Evolutionary conservation across 2,888 invertebrate species (phyloP), one percentile per base, ranked within the genome.

Genomic region (Cataglyphis altisquamis): DNA sequence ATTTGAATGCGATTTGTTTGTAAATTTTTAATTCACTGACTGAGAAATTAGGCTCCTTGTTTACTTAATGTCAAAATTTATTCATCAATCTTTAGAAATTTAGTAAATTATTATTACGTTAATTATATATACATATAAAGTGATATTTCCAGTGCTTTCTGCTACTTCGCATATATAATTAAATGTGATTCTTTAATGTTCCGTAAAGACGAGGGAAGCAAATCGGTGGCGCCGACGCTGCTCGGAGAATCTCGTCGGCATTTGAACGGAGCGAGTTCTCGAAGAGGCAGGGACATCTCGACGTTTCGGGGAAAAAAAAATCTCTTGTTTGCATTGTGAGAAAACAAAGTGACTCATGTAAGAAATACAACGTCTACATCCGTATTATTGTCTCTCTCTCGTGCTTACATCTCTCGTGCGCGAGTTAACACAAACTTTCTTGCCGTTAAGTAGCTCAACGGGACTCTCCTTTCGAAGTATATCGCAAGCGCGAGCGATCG

Each of bases 1-100:
- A 83, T 88, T 75, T 78, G 86, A 83, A 84, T 83, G 78, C 81
- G 18, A 45, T 73, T 84, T 73, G 80, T 86, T 83, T 73, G 36
- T 21, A n/a, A 63, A 52, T 68, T 57, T 41, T 29, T 41, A 29
- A 8, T 18, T 36, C 48, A 18, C 25, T n/a, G 64, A 12, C 3
- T 4, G 10, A 10, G 41, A 75, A 25, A 52, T 66, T 73, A 36
- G 18, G 29, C 1, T 4, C n/a, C 1, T 29, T 15, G 15, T 9
- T 4, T 10, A 2, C 9, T 25, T 66, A 36, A 48, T 6, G 6
- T 18, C 45, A 45, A 45, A 45, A 12, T 12, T 48, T 48, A 48
- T 18, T 18, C 18, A 18, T 6, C 18, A 18, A 48, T 48, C 18
- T 25, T 12, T 18, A n/a, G 3, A 21, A 4, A 41, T 60, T 41